Evolutionary conservation across 2,113 vertebrate genomes (phyloP).

Genomic region (Erythrolamprus reginae): DNA sequence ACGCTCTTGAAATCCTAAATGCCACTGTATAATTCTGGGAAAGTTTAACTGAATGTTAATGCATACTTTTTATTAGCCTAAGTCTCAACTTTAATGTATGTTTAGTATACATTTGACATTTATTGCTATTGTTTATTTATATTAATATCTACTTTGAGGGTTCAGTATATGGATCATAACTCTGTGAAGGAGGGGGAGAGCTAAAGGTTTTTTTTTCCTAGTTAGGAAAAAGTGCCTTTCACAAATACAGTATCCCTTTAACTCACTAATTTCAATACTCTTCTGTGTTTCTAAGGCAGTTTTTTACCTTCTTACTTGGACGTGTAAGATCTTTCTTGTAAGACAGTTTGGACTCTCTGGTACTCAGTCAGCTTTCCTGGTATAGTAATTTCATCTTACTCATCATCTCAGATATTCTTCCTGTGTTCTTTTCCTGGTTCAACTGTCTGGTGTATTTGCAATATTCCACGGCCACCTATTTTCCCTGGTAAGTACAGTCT

Average conservation of each 20-base stretch:
- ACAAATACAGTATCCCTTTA: not conserved
- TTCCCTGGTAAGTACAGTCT: not conserved
- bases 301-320: not conserved
- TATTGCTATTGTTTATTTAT: slow-evolving; percentile 13
- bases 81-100: slow-evolving; percentile 17
- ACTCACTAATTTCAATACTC: not conserved
- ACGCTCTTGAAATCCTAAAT: slow-evolving; percentile 34
- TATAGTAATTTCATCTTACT: not conserved
- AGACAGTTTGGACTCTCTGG: no score
- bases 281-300: not conserved
- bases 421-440: not conserved
- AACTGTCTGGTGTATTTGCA: not conserved
- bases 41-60: slow-evolving; percentile 28
- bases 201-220: no score
- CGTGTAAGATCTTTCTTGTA: not conserved
- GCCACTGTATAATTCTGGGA: slow-evolving; percentile 27
- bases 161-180: not conserved
- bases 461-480: not conserved
- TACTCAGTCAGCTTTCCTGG: not conserved
- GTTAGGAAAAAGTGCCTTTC: not conserved
- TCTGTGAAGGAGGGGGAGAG: not conserved
- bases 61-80: not conserved
- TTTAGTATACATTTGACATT: slow-evolving; percentile 15
- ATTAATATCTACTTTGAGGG: not conserved
- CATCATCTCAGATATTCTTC: not conserved